Evolutionary conservation across 2,888 invertebrate species (phyloP).

Genomic region (Rhingia campestris): DNA sequence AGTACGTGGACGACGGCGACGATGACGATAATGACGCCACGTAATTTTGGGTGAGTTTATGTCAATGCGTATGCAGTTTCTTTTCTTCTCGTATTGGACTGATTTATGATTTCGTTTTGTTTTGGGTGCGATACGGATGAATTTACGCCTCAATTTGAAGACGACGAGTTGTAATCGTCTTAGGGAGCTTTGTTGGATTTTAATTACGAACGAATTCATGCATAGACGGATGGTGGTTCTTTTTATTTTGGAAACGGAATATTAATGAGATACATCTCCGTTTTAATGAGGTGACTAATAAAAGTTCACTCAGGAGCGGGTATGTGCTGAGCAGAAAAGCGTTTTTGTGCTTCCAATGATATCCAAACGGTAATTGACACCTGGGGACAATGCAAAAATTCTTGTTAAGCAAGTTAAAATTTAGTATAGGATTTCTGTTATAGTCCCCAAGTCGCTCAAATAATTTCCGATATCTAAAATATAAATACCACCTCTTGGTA

Average conservation of each 20-base stretch:
- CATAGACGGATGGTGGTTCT: not conserved
- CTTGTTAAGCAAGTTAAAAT: too few relatives aligned
- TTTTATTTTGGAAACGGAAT: not conserved
- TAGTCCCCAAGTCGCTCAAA: too few relatives aligned
- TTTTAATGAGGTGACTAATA: too few relatives aligned
- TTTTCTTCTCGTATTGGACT: not conserved
- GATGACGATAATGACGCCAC: not conserved
- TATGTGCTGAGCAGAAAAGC: too few relatives aligned
- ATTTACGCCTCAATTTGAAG: slow-evolving; percentile 39
- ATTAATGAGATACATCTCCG: too few relatives aligned
- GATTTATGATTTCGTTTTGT: slow-evolving; percentile 53
- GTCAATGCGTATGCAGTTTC: slow-evolving; percentile 50
- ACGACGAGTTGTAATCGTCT: slow-evolving; percentile 10
- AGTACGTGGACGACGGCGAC: slow-evolving; percentile 1
- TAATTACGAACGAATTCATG: slow-evolving; percentile 23
- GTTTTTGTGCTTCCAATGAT: too few relatives aligned
- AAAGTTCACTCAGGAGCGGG: too few relatives aligned
- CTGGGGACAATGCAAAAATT: too few relatives aligned
- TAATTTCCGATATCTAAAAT: too few relatives aligned
- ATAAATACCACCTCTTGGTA: too few relatives aligned
- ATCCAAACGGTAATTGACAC: too few relatives aligned
- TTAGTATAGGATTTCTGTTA: too few relatives aligned
- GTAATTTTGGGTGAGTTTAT: slow-evolving; percentile 70
- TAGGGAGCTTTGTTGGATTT: slow-evolving; percentile 22
- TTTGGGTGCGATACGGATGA: slow-evolving; percentile 5